phyloP scores from a whole-genome alignment of 2,113 vertebrate species.

The Oostethus manadensis region DNA sequence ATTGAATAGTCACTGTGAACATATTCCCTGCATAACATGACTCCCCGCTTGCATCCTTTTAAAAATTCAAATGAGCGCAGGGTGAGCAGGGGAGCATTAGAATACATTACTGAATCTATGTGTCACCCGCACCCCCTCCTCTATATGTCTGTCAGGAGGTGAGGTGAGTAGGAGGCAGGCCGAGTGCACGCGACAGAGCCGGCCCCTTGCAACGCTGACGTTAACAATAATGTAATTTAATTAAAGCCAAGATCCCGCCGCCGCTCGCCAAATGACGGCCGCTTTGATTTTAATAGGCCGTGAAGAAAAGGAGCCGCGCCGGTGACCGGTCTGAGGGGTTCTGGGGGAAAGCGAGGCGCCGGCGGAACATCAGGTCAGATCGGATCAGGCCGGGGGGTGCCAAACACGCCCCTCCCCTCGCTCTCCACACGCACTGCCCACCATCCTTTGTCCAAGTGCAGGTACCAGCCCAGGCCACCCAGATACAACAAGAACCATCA shows the following conservation, averaged over 20 bases:
- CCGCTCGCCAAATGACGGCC: conserved; percentile 14
- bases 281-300: conserved; percentile 71
- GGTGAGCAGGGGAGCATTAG: conserved; percentile 48
- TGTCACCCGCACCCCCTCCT: conserved; percentile 41
- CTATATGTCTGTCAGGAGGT: conserved; percentile 57
- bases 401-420: not conserved
- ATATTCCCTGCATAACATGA: conserved; percentile 64
- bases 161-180: conserved; percentile 44
- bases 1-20: conserved; percentile 70
- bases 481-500: conserved; percentile 53
- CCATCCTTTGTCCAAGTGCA: conserved; percentile 41
- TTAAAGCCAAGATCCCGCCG: conserved; percentile 66
- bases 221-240: conserved; percentile 80
- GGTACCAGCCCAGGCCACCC: conserved; percentile 71
- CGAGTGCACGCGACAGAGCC: conserved; percentile 47
- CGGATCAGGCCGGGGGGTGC: conserved; percentile 30
- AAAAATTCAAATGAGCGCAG: conserved; percentile 63
- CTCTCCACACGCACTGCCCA: no score
- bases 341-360: conserved; percentile 44
- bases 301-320: conserved; percentile 53
- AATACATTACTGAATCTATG: conserved; percentile 64
- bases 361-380: conserved; percentile 63
- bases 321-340: conserved; percentile 49
- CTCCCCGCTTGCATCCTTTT: conserved; percentile 48
- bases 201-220: conserved; percentile 63